A percentile compares a stretch with the other conserved stretches of the same genome.
These are phyloP conservation scores for Phalanger gymnotis DNA, from an alignment of 2,797 vertebrate species.

Conservation along the genomic window DNA sequence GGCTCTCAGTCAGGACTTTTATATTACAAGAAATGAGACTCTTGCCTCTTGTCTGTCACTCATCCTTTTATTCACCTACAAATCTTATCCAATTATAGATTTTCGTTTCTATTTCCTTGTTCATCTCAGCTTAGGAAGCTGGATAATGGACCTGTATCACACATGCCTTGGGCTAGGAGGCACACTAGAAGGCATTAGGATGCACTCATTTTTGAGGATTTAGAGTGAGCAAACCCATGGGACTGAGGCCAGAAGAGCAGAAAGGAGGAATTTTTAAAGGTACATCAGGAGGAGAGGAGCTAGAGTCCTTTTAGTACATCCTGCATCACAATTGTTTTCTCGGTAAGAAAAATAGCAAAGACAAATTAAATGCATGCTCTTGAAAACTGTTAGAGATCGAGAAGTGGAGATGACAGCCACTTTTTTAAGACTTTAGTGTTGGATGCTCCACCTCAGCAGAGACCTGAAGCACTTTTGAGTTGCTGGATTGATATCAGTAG, in stretches of 20 bases:
- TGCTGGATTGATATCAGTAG: not conserved
- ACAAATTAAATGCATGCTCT: not conserved
- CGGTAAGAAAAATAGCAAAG: not conserved
- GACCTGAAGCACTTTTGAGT: not conserved
- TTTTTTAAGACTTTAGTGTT: not conserved
- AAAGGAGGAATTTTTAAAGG: not conserved
- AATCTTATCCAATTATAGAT: not conserved
- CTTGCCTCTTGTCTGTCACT: not conserved
- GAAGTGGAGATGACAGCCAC: not conserved
- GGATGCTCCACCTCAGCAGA: not conserved
- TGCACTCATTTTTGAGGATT: not conserved
- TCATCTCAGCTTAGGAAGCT: not conserved
- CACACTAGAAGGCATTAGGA: not conserved
- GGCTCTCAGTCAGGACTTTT: not conserved
- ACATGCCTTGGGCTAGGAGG: not conserved
- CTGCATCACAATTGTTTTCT: not conserved
- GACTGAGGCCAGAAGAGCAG: not conserved
- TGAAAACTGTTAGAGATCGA: not conserved
- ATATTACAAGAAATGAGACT: not conserved
- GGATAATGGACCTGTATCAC: not conserved
- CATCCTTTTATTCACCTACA: not conserved
- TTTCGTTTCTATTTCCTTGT: not conserved
- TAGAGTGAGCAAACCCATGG: not conserved
- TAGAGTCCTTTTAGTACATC: not conserved
- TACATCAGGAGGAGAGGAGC: not conserved